Evolutionary conservation across 2,113 vertebrate genomes (phyloP).

Genomic region (Numenius arquata): DNA sequence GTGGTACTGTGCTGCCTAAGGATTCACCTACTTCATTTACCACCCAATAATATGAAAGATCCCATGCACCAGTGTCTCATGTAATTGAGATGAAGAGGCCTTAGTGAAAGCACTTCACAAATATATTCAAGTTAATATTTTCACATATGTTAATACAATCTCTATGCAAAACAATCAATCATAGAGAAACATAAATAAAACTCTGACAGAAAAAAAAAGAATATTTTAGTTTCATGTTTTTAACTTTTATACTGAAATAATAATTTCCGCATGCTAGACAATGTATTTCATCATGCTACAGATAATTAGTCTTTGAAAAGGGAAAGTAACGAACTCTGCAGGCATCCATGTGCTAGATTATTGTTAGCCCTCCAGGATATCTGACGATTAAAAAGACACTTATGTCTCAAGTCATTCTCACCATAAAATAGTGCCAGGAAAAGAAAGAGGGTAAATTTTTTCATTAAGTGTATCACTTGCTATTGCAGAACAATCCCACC

Average conservation of each 20-base stretch:
- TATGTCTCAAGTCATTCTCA: background rate
- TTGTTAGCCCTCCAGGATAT: background rate
- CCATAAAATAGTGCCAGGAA: background rate
- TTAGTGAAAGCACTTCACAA: background rate
- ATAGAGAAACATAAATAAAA: background rate
- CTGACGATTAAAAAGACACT: background rate
- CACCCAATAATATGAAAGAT: background rate
- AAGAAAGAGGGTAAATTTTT: background rate
- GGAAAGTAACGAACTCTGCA: background rate
- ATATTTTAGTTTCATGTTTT: background rate
- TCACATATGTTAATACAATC: background rate
- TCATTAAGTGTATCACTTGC: background rate
- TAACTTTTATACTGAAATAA: background rate
- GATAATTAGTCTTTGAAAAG: background rate
- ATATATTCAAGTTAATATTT: background rate
- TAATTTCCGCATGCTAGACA: background rate
- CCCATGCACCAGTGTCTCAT: background rate
- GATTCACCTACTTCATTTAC: constrained; percentile 7
- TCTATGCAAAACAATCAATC: background rate
- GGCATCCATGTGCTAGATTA: background rate
- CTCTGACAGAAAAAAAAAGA: background rate
- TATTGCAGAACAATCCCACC: background rate
- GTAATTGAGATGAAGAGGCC: constrained; percentile 2
- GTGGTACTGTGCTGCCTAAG: background rate
- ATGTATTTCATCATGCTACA: background rate